Evolutionary conservation across 2,113 vertebrate species (phyloP), one percentile per base, ranked within the genome.

Genomic region (Centrocercus urophasianus): DNA sequence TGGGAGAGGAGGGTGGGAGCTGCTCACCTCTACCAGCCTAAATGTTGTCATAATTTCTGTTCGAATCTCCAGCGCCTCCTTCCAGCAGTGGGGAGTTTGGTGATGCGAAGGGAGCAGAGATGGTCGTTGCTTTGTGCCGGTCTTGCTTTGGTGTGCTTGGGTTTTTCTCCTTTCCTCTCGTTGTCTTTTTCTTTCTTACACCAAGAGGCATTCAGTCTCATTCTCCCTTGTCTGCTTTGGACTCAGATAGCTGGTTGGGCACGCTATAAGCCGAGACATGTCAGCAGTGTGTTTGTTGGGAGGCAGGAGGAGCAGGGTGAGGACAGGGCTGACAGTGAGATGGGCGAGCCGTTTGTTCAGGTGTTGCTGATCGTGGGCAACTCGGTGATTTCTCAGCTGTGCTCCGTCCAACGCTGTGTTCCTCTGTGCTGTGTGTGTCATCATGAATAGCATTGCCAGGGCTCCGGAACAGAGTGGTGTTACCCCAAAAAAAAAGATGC

Each of bases 161-260:
- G 8, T 27, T 72, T n/a, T 42, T 32, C 63, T 90, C 75, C 34
- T 95, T 56, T 92, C 83, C 34, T 85, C 67, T 59, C 8, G 13
- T 64, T 42, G 27, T 61, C 57, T 86, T 67, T 77, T 89, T 82
- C 79, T 91, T 82, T 74, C 64, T 89, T 28, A 11, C 32, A 42
- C 63, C 30, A 6, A 36, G 42, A 52, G n/a, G 11, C 7, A 6
- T 38, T 87, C 76, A 19, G 0, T 91, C 83, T 64, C 28, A 50
- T 74, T 66, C 47, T 30, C 50, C 43, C 24, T 89, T 16, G 32
- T 59, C 67, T 47, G 64, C 59, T 65, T 48, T 52, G 86, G 79
- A 61, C 85, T 89, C 82, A 66, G 70, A 75, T 57, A 40, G 19
- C 79, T 67, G 1, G 4, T 8, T 43, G 42, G 19, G 6, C 4